Evolutionary conservation across 2,888 invertebrate genomes (phyloP).

Genomic region (Leucozona laternaria): DNA sequence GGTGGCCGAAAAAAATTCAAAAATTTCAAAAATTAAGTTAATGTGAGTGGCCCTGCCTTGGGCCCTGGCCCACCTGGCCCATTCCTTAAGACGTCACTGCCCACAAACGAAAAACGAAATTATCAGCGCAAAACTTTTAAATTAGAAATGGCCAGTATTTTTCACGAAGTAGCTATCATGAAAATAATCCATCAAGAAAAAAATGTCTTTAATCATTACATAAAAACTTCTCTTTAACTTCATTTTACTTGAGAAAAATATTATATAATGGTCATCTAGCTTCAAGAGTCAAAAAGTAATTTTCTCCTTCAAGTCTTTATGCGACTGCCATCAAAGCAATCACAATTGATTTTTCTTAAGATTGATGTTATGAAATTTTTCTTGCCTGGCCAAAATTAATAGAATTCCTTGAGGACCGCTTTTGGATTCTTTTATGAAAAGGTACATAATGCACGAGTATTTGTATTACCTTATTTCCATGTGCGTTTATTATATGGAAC

Average conservation of each 20-base stretch:
- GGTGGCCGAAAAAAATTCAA: too few relatives aligned
- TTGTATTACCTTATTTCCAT: conserved; percentile 9
- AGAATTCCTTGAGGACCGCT: conserved; percentile 69
- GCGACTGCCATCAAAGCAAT: conserved; percentile 53
- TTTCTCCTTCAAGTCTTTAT: conserved; percentile 38
- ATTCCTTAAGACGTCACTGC: too few relatives aligned
- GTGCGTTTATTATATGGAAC: conserved; percentile 9
- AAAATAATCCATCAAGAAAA: too few relatives aligned
- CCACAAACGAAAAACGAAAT: too few relatives aligned
- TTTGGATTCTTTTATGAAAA: conserved; percentile 25
- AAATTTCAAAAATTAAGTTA: too few relatives aligned
- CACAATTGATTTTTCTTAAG: conserved; percentile 69
- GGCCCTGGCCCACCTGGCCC: too few relatives aligned
- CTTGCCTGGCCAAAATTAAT: conserved; percentile 52
- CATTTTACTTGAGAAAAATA: conserved; percentile 1
- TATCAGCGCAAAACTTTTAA: too few relatives aligned
- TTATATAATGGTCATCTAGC: conserved; percentile 41
- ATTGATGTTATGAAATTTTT: conserved; percentile 63
- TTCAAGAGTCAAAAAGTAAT: conserved; percentile 60
- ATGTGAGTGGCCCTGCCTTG: too few relatives aligned
- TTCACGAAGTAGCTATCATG: too few relatives aligned
- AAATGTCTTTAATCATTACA: too few relatives aligned
- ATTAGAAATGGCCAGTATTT: too few relatives aligned
- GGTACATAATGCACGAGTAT: neutral
- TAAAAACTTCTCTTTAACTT: neutral